Conservation (phyloP, 2,797 vertebrate genomes). For the Spheniscus humboldti region DNA sequence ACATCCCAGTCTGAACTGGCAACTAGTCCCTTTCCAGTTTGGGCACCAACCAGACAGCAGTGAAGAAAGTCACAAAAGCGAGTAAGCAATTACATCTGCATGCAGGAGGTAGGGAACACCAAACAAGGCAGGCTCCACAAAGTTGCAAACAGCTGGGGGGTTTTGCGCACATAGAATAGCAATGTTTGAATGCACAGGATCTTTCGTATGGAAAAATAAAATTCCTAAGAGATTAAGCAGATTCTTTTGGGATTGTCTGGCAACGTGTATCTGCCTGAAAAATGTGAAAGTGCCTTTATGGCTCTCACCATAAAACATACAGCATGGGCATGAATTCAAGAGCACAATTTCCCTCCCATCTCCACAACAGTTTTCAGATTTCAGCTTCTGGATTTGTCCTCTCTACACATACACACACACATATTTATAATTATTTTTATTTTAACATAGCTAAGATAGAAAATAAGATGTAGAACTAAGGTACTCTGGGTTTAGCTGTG, state of each 20-base stretch:
- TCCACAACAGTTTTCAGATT: not conserved
- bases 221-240: not conserved
- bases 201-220: not conserved
- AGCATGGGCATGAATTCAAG: not conserved
- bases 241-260: not conserved
- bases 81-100: not conserved
- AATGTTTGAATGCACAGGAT: not conserved
- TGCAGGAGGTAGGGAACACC: not conserved
- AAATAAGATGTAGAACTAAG: not conserved
- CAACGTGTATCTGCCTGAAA: not conserved
- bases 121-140: accelerated
- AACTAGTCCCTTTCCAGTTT: not conserved
- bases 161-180: not conserved
- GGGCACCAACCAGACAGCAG: not conserved
- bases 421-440: not conserved
- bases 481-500: not conserved
- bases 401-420: not conserved
- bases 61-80: not conserved
- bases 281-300: not conserved
- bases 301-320: not conserved
- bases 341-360: not conserved
- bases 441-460: not conserved
- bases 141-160: not conserved
- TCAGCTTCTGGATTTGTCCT: not conserved
- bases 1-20: not conserved